Evolutionary conservation across 2,113 vertebrate species (phyloP).

Genomic region (Phalacrocorax brasilianus): DNA sequence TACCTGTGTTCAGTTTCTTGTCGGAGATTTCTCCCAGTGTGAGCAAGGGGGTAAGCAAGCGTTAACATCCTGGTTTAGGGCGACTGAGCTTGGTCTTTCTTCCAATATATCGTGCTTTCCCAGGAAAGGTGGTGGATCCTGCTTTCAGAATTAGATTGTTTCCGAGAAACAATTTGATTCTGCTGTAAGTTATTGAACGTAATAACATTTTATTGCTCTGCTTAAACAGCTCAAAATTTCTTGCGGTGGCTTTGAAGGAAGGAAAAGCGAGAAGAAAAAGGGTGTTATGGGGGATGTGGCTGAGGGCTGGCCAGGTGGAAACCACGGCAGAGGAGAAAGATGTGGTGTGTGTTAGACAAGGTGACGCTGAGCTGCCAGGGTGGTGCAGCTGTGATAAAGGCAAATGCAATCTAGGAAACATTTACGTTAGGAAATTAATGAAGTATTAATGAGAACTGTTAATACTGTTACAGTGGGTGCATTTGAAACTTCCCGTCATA

Average conservation of each 20-base stretch:
- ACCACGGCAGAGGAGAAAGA: not conserved
- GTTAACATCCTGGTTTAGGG: not conserved
- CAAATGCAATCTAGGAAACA: not conserved
- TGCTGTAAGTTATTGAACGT: not conserved
- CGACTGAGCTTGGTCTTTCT: not conserved
- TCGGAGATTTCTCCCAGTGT: not conserved
- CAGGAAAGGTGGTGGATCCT: not conserved
- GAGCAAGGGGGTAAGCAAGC: not conserved
- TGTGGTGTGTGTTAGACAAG: too few species aligned
- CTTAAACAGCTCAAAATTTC: conserved; percentile 22
- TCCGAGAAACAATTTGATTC: not conserved
- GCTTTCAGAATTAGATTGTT: conserved; percentile 13
- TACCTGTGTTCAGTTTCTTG: not conserved
- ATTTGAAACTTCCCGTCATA: not conserved
- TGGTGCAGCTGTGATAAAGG: not conserved
- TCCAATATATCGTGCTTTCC: not conserved
- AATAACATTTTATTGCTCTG: conserved; percentile 37
- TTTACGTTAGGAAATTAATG: not conserved
- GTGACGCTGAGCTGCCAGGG: not conserved
- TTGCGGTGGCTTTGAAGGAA: not conserved
- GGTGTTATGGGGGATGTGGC: not conserved
- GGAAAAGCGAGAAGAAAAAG: not conserved
- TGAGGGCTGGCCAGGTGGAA: not conserved
- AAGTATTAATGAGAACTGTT: not conserved
- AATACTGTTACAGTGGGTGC: fast-evolving